Evolutionary conservation across 2,797 vertebrate genomes (phyloP), one percentile per base, ranked within the genome.

Genomic region (Bryconaethiops microstoma): DNA sequence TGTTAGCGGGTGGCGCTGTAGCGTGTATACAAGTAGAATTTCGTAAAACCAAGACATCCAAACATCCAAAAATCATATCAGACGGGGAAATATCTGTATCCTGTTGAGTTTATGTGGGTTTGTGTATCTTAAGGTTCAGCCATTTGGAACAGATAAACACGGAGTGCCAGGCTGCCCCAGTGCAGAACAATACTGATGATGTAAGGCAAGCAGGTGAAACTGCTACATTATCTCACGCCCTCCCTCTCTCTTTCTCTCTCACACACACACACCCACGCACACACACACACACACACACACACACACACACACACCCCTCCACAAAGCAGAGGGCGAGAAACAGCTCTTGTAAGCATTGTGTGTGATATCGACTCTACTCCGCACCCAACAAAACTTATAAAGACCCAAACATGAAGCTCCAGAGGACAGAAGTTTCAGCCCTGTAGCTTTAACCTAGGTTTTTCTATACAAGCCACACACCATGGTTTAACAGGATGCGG

Each of bases 151-250:
- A 19, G 55, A n/a, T 19, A 57, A 19, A 7, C 19, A 60, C 4
- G n/a, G n/a, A 60, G 21, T 60, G 57, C 25, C 50, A 42, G 13
- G 50, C 50, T 77, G 29, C 63, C 64, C 74, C 50, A 13, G 14
- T 57, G 72, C 80, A 76, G 71, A 69, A 73, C 75, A 87, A 84
- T 72, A 64, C 62, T 76, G 80, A 77, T 77, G 40, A 79, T 14
- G 48, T 17, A 16, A 29, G 39, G 52, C 54, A 50, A 40, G 78
- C 74, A 77, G 79, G 79, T 82, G 74, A 64, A 19, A 42, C 72
- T 59, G 60, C 48, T 45, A 74, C 76, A 60, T 4, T 42, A 23
- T 13, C 55, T n/a, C n/a, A n/a, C n/a, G n/a, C n/a, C n/a, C n/a
- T n/a, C n/a, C n/a, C n/a, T n/a, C n/a, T n/a, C n/a, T n/a, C n/a